Conservation (phyloP, 1,140 invertebrate genomes). For the Phenacoccus solenopsis region DNA sequence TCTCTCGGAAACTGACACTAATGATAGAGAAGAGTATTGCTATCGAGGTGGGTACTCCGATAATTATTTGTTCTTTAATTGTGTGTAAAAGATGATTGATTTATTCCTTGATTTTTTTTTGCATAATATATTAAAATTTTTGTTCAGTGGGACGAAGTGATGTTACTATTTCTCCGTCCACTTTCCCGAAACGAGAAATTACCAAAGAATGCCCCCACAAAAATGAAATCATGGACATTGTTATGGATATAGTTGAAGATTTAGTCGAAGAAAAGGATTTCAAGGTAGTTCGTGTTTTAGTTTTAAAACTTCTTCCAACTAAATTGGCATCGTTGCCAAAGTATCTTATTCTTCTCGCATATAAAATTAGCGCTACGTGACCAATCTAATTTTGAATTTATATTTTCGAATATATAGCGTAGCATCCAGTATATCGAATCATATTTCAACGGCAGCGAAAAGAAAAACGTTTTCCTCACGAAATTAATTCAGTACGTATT, state of each 20-base stretch:
- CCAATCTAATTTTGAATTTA: neutral
- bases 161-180: constrained; percentile 6
- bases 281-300: neutral
- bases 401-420: neutral
- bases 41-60: neutral
- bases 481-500: constrained; percentile 7
- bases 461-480: neutral
- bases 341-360: too few relatives aligned
- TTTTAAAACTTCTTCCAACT: neutral
- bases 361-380: neutral
- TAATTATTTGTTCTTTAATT: too few relatives aligned
- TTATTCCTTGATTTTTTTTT: neutral
- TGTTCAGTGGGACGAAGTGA: neutral
- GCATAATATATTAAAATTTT: neutral
- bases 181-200: constrained; percentile 6
- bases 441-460: neutral
- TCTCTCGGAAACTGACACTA: neutral
- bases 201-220: constrained; percentile 4
- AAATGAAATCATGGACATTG: constrained; percentile 9
- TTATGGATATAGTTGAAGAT: constrained; percentile 5
- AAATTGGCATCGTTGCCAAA: too few relatives aligned
- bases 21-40: constrained; percentile 7
- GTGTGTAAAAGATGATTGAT: too few relatives aligned
- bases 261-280: constrained; percentile 13
- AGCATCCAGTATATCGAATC: neutral